Evolutionary conservation across 2,113 vertebrate species (phyloP), one percentile per base, ranked within the genome.

Genomic region (Phaethornis superciliosus): DNA sequence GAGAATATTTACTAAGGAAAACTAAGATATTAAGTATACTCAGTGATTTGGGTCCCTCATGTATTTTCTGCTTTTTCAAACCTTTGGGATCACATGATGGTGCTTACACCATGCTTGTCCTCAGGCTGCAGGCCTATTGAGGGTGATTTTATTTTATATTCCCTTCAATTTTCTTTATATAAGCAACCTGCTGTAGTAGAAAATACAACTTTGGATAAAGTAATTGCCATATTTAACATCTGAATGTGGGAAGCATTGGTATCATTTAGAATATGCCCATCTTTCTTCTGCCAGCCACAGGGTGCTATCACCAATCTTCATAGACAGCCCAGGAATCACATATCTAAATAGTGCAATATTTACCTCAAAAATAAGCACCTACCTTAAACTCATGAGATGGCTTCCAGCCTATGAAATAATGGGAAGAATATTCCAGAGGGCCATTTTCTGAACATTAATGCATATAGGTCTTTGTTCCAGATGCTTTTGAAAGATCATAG

Each of bases 221-320:
- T 72, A 85, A 94, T 96, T 88, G 54, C 49, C n/a, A 47, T 80
- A 83, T 82, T 91, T 88, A 95, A 63, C 37, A 90, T 95, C 93
- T 94, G 62, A 81, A 87, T 87, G 49, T 32, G 15, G 35, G 65
- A 96, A 70, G 13, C 7, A 42, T 95, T 92, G 86, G 18, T 94
- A 93, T 67, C 76, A 52, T 81, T 95, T 82, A 62, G 62, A 85
- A 32, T 60, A 17, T 83, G 94, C 94, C 51, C 54, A 59, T 85
- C 75, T 93, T 88, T 86, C 30, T 62, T 37, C 71, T 92, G 55
- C 54, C 71, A 91, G 32, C 75, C 44, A 27, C 15, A 10, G 27
- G 28, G 21, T 64, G 47, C 63, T 86, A 22, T 30, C 63, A 32
- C 13, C 1, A 8, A 85, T 85, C 47, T 72, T n/a, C 51, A 95